Evolutionary conservation across 2,888 invertebrate species (phyloP), one percentile per base, ranked within the genome.

Genomic region (Polyploca ridens): DNA sequence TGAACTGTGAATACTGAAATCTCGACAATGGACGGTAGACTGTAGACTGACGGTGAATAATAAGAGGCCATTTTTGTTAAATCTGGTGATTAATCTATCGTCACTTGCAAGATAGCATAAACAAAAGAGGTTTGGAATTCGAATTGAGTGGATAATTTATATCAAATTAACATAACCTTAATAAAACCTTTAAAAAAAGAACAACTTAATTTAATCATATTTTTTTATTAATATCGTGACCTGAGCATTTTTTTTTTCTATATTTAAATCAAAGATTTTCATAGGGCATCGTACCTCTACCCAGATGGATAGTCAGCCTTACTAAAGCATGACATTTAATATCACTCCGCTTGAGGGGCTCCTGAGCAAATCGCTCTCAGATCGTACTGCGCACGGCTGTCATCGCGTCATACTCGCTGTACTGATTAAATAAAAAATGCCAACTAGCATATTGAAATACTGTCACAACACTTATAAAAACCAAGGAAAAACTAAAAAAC

Each of bases 21-120:
- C 38, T 69, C 10, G 46, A 58, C 59, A 66, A 65, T 11, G 63
- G 75, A 63, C 74, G 66, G 73, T 7, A 38, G 69, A 69, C 70
- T 70, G 54, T 66, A 66, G 27, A 27, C 27, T 27, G 27, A 2
- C 27, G 27, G 27, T 67, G 64, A 70, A 70, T 74, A 64, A 70
- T 33, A 58, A 14, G 58, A 27, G 57, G 64, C n/a, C 58, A 63
- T 66, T 66, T 62, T 62, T 41, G 38, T 33, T 60, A 59, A 54
- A 54, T 19, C 54, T n/a, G 54, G 54, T 54, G 54, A 54, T 54
- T 54, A 54, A 54, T 54, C 54, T 54, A 8, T 54, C 54, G 19
- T 54, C 19, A 54, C 16, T 19, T 10, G 19, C 54, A 19, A 49
- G 49, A 54, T 54, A 19, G 54, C 1, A 54, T 54, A 19, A 54